Base-by-base conservation (phyloP, 2,797 vertebrate species). In the Gambelia wislizenii region DNA sequence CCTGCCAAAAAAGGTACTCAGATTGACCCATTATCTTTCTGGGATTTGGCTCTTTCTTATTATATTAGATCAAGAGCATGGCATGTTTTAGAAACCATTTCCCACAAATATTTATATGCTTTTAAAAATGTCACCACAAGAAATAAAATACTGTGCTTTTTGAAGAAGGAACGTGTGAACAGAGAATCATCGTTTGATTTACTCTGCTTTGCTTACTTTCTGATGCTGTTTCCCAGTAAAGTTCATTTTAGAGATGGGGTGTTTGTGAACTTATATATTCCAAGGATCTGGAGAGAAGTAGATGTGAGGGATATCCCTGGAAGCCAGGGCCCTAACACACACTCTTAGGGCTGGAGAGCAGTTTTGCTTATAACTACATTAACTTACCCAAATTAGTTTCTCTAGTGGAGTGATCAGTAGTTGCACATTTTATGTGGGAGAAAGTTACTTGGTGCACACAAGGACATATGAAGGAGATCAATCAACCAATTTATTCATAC, bases 31-130 rank as follows among this genome's bases (percentile, higher is more conserved):
- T n/a, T 1, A 52, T 7, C 49, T 77, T 18, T 12, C 76, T 79
- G 7, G n/a, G 52, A 30, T 30, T 69, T 56, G 25, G 5, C 1
- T 27, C 36, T 12, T 42, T 59, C 76, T 92, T 91, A 93, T 93
- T 95, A 91, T 86, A 84, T 95, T 91, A 93, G 87, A 92, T 22
- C 89, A 87, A 92, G 87, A 67, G 83, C 90, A 92, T 85, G 89
- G 78, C 89, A 79, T 83, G 92, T 72, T 88, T 92, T 87, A 81
- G 4, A 18, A 90, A 88, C 85, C 89, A 86, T 70, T 42, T 54
- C 20, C 25, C 27, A 78, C 86, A 83, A 78, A 47, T 22, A 75
- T 81, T 89, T 91, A 90, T 85, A 12, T 74, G 25, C 74, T 69
- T 10, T 78, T 90, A 93, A 95, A 77, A 6, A 47, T 12, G 91